These are phyloP conservation scores for Esox lucius DNA, from an alignment of 2,797 vertebrate genomes.

Conservation along the genomic window DNA sequence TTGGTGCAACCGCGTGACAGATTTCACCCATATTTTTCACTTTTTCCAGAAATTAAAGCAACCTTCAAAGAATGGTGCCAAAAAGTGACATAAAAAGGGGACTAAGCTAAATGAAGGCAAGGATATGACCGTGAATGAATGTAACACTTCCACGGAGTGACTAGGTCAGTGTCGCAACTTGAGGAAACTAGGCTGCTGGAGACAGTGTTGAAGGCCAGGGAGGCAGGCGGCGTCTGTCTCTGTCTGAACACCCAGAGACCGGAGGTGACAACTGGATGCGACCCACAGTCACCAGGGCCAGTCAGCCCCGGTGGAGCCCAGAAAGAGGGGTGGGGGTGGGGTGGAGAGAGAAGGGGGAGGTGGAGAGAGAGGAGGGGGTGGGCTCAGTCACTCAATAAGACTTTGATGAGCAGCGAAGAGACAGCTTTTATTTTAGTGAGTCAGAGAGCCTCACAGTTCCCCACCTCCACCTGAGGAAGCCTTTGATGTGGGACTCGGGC, in stretches of 20 bases:
- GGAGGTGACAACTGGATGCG: not conserved
- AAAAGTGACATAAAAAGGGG: no score
- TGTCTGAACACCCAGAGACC: not conserved
- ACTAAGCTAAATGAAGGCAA: no score
- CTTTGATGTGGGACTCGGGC: not conserved
- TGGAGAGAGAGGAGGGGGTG: not conserved
- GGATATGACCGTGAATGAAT: no score
- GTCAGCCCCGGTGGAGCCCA: conserved; percentile 1
- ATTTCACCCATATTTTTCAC: no score
- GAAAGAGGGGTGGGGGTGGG: not conserved
- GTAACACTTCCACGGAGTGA: not conserved
- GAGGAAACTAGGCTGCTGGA: not conserved
- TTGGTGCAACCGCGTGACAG: no score
- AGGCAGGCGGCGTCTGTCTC: not conserved
- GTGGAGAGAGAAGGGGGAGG: not conserved
- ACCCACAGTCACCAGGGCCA: not conserved
- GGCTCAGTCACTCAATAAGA: not conserved
- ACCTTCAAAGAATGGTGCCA: no score
- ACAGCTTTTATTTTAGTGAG: not conserved
- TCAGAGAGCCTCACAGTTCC: not conserved
- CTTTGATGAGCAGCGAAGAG: not conserved
- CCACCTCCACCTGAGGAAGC: not conserved
- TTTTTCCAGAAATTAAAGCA: no score
- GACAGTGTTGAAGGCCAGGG: not conserved
- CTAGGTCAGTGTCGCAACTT: not conserved